phyloP scores from a whole-genome alignment of 2,113 vertebrate species.

The Ageneiosus marmoratus region DNA sequence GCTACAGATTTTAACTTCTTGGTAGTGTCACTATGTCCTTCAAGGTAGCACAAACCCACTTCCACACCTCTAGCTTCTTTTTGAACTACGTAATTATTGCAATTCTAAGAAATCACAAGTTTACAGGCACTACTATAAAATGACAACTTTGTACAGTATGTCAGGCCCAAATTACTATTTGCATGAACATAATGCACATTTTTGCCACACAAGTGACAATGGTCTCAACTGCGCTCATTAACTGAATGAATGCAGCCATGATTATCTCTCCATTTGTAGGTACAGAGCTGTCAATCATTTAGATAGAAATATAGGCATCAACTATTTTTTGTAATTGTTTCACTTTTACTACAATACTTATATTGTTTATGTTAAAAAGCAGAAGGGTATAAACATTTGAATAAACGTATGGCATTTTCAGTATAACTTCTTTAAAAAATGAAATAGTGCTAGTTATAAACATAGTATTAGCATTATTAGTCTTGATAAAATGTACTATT shows the following conservation, averaged over 20 bases:
- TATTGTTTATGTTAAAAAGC: not conserved
- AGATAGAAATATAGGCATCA: not conserved
- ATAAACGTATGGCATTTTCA: too few species aligned
- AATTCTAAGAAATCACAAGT: not conserved
- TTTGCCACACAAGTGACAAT: not conserved
- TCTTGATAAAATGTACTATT: not conserved
- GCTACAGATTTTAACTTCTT: not conserved
- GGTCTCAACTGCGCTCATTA: constrained; percentile 13
- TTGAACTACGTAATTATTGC: not conserved
- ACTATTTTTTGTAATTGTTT: not conserved
- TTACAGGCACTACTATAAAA: not conserved
- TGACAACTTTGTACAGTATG: not conserved
- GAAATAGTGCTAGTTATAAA: not conserved
- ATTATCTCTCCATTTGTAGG: not conserved
- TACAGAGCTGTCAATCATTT: not conserved
- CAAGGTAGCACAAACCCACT: not conserved
- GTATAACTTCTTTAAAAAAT: not conserved
- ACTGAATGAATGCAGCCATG: constrained; percentile 1
- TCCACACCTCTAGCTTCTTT: not conserved
- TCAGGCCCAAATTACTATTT: not conserved
- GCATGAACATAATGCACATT: not conserved
- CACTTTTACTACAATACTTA: constrained; percentile 4
- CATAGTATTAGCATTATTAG: not conserved
- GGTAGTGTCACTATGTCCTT: not conserved
- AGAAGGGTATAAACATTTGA: not conserved